Base-by-base conservation (phyloP, 2,888 invertebrate genomes). In the Himalopsyche kuldschensis region DNA sequence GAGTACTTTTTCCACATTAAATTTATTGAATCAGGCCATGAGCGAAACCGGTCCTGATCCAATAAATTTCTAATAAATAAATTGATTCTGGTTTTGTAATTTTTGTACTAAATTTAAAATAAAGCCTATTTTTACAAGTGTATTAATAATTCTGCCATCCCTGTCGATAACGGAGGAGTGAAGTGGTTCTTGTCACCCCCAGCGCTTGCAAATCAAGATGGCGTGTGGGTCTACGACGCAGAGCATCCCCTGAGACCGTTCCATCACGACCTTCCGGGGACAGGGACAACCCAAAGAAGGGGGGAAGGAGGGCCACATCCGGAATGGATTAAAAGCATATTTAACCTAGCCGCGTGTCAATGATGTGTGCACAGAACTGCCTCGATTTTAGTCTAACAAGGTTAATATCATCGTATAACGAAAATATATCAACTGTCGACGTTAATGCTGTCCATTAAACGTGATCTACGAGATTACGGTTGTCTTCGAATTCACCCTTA, bases 181-280 rank as follows among this genome's bases (percentile, higher is more conserved):
- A 80, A 80, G 80, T 80, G 80, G 80, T 80, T 69, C 69, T 69
- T 69, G 69, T 69, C 69, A 63, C 82, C 82, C 82, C 35, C 75
- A 80, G 63, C 80, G 83, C 83, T 83, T 81, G 83, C 83, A 83
- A 83, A 83, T 83, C 81, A 83, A 83, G 69, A 55, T 75, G 81
- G 81, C 78, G 35, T 55, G 63, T 46, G 46, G 79, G 75, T 46
- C 79, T 35, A 46, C 82, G 41, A 32, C 47, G 78, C 63, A 17
- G 75, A 46, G 27, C 69, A 35, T 48, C 83, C 80, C 80, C 41
- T 32, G 79, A 80, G 83, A 77, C 55, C 80, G 35, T 77, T 83
- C 80, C 83, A 80, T 83, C 80, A 83, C 75, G 35, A 41, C 81
- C 24, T 81, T 48, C 76, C 81, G 32, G 48, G 41, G 31, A n/a